Evolutionary conservation across 2,888 invertebrate genomes (phyloP).

Genomic region (Clusia tigrina): DNA sequence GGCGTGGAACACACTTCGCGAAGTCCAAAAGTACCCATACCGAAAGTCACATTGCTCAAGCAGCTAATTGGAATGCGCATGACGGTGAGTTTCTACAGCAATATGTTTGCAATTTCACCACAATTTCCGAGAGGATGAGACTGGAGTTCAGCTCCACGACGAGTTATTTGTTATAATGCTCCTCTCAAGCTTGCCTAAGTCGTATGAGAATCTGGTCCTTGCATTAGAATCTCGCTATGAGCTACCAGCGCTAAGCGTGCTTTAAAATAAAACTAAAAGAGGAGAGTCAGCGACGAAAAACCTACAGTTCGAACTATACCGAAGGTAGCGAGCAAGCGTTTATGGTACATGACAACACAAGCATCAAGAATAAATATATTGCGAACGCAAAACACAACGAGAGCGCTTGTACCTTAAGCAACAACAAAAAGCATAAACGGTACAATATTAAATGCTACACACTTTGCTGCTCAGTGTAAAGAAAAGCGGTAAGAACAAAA

Average conservation of each 20-base stretch:
- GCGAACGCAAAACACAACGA: not conserved
- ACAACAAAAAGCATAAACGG: not conserved
- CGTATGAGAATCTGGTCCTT: conserved; percentile 10
- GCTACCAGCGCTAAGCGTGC: not conserved
- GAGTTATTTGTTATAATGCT: conserved; percentile 13
- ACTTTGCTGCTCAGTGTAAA: not conserved
- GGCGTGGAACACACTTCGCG: not conserved
- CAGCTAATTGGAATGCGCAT: conserved; percentile 8
- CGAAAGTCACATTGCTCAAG: not conserved
- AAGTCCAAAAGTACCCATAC: not conserved
- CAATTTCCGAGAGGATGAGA: not conserved
- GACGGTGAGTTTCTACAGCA: not conserved
- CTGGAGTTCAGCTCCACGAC: too few relatives aligned
- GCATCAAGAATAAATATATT: not conserved
- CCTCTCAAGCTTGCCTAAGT: not conserved
- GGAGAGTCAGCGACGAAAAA: conserved; percentile 1
- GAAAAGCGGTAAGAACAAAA: conserved; percentile 1
- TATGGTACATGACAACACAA: not conserved
- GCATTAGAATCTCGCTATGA: conserved; percentile 2
- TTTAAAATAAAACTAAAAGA: conserved; percentile 6
- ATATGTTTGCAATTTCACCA: conserved; percentile 4
- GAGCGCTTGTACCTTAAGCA: not conserved
- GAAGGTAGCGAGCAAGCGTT: conserved; percentile 6
- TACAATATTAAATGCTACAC: not conserved
- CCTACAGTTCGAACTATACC: not conserved